Evolutionary conservation across 2,888 invertebrate genomes (phyloP).

Genomic region (Zhengitettix transpicula): DNA sequence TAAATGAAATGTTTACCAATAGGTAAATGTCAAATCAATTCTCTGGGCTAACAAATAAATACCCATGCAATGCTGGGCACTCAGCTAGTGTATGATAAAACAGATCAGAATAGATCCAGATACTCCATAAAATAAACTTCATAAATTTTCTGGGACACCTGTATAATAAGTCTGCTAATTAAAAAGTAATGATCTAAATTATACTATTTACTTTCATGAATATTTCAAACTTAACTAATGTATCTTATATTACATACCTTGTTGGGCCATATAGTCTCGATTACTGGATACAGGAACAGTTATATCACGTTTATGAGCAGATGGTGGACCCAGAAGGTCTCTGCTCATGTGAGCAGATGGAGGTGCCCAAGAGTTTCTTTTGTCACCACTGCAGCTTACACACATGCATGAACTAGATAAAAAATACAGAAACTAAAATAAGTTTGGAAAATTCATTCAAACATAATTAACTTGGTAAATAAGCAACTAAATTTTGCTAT

Average conservation of each 20-base stretch:
- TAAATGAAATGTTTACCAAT: too few relatives aligned
- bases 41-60: too few relatives aligned
- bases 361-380: constrained; percentile 40
- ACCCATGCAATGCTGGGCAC: too few relatives aligned
- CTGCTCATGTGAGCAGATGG: constrained; percentile 28
- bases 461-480: too few relatives aligned
- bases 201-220: background rate
- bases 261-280: constrained; percentile 13
- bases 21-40: too few relatives aligned
- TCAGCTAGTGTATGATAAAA: too few relatives aligned
- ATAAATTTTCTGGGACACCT: too few relatives aligned
- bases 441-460: background rate
- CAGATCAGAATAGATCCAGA: too few relatives aligned
- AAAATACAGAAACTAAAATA: background rate
- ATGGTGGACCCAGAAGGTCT: constrained; percentile 22
- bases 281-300: constrained; percentile 8
- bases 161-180: too few relatives aligned
- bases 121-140: too few relatives aligned
- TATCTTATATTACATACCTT: constrained; percentile 2
- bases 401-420: background rate
- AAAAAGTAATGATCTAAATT: too few relatives aligned
- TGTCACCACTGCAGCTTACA: constrained; percentile 27
- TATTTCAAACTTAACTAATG: background rate
- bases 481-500: too few relatives aligned
- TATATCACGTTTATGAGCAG: constrained; percentile 23